Evolutionary conservation across 2,113 vertebrate species (phyloP).

Genomic region (Tachycineta bicolor): DNA sequence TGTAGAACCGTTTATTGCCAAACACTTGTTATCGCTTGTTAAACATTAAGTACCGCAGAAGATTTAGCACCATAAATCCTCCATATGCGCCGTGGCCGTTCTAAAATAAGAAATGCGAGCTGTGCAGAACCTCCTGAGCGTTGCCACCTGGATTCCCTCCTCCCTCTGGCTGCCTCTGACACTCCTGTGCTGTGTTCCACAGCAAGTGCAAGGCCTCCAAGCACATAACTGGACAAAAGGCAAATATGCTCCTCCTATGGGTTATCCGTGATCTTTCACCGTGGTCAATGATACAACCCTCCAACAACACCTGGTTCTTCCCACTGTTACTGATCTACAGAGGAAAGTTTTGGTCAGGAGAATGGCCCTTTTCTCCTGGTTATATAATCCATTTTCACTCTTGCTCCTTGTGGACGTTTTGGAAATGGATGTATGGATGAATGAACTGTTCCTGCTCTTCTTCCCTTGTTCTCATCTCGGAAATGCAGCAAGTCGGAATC

Average conservation of each 20-base stretch:
- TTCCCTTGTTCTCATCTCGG: neutral
- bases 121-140: neutral
- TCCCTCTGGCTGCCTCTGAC: neutral
- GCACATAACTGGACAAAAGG: neutral
- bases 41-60: conserved; percentile 21
- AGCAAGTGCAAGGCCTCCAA: neutral
- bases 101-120: neutral
- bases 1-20: neutral
- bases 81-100: accelerated
- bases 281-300: conserved; percentile 12
- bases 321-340: conserved; percentile 47
- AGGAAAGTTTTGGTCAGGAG: neutral
- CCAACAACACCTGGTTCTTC: neutral
- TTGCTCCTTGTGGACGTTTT: neutral
- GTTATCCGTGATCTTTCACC: neutral
- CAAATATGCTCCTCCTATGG: neutral
- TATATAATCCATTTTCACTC: neutral
- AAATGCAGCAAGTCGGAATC: neutral
- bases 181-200: neutral
- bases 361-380: neutral
- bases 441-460: neutral
- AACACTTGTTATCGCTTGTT: neutral
- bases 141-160: neutral
- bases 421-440: neutral
- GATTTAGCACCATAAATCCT: neutral